phyloP scores from a whole-genome alignment of 2,797 vertebrate genomes.

The Protosalanx chinensis region DNA sequence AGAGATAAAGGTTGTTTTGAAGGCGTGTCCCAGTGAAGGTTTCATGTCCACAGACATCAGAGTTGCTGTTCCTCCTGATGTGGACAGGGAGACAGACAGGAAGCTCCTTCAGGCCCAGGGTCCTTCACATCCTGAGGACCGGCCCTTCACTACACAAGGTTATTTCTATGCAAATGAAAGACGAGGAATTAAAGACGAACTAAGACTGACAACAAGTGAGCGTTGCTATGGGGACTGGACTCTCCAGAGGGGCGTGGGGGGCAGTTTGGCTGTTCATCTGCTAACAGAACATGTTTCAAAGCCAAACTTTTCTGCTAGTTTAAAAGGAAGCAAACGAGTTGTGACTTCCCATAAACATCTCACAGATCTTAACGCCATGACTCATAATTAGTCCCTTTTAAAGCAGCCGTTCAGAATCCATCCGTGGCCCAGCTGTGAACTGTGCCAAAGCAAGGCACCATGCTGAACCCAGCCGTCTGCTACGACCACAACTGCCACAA shows the following conservation, averaged over 20 bases:
- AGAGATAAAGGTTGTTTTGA: constrained; percentile 62
- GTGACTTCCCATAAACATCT: neutral
- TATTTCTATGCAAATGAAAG: constrained; percentile 80
- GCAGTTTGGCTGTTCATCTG: constrained; percentile 25
- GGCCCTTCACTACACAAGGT: constrained; percentile 69
- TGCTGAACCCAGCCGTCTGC: constrained; percentile 5
- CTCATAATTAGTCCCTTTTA: no score
- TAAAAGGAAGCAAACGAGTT: neutral
- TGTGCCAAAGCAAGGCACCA: no score
- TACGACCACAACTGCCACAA: constrained; percentile 36
- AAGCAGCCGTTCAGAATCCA: no score
- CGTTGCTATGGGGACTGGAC: constrained; percentile 73
- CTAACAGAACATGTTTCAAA: constrained; percentile 6
- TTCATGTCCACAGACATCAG: constrained; percentile 37
- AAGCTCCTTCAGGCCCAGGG: neutral
- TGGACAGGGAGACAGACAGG: neutral
- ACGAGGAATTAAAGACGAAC: constrained; percentile 65
- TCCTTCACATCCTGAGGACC: constrained; percentile 37
- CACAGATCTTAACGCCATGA: no score
- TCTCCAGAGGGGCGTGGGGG: constrained; percentile 65
- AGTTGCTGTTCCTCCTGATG: constrained; percentile 30
- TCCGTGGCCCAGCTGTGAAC: no score
- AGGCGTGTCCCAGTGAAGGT: constrained; percentile 49
- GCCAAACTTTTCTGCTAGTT: neutral
- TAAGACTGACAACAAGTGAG: constrained; percentile 49